Percentiles rank a stretch among this genome's conserved stretches.
These are phyloP conservation scores for Rostratula benghalensis DNA, from an alignment of 2,113 vertebrate species.

Conservation along the genomic window DNA sequence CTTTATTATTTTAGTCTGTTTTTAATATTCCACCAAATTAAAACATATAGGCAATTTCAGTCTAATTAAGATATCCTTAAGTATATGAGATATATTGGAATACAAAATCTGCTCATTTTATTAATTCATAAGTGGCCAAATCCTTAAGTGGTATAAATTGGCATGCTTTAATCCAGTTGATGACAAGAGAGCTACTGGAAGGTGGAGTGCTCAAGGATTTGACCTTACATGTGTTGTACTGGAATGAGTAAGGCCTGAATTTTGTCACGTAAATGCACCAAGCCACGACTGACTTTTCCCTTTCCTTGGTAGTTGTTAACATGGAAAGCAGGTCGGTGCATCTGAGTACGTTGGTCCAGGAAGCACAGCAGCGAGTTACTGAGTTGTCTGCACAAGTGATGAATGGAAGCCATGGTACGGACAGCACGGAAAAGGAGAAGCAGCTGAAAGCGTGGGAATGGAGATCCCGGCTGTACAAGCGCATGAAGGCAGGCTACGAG, in stretches of 20 bases:
- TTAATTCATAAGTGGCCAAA: not conserved
- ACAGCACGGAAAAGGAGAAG: constrained; percentile 87
- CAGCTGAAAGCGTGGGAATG: constrained; percentile 93
- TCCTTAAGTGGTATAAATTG: not conserved
- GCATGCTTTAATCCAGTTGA: not conserved
- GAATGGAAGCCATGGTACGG: constrained; percentile 80
- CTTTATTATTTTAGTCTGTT: not conserved
- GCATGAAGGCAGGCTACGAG: constrained; percentile 90
- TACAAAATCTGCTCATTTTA: not conserved
- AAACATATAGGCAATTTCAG: not conserved
- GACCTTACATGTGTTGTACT: not conserved
- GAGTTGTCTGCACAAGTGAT: constrained; percentile 84
- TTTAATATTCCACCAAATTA: not conserved
- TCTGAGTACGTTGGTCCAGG: constrained; percentile 82
- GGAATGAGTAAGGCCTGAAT: not conserved
- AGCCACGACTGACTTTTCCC: not conserved
- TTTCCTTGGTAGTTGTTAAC: constrained; percentile 78
- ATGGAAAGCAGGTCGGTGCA: constrained; percentile 86
- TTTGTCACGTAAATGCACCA: not conserved
- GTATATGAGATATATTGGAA: not conserved
- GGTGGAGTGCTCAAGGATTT: not conserved
- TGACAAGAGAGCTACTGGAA: not conserved
- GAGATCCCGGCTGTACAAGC: constrained; percentile 89
- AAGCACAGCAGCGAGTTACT: constrained; percentile 85
- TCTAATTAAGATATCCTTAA: not conserved